phyloP scores from a whole-genome alignment of 1,140 invertebrate genomes.

The Drosophila mojavensis region DNA sequence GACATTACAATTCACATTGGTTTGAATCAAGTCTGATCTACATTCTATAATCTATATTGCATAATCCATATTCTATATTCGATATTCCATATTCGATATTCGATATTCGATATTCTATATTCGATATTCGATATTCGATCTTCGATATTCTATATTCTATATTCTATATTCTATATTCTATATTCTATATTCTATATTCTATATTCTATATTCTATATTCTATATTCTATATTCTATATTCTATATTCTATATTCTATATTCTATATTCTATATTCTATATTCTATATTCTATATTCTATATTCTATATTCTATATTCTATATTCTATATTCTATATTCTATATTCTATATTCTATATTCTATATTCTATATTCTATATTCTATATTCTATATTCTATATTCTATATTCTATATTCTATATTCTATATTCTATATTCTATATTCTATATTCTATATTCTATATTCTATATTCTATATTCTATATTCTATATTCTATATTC shows the following conservation, averaged over 20 bases:
- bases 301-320: too few species aligned
- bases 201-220: neutral
- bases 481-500: neutral
- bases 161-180: neutral
- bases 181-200: too few species aligned
- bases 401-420: neutral
- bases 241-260: neutral
- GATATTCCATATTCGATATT: neutral
- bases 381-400: neutral
- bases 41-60: constrained; percentile 2
- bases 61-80: neutral
- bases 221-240: neutral
- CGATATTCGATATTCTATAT: neutral
- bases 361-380: too few species aligned
- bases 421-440: neutral
- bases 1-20: too few species aligned
- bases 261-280: too few species aligned
- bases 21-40: neutral
- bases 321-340: too few species aligned
- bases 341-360: too few species aligned
- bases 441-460: neutral
- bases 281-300: too few species aligned
- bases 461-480: constrained; percentile 9
- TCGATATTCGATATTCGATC: neutral
- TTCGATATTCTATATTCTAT: neutral